Percentiles rank a stretch among this genome's conserved stretches.
phyloP scores from a whole-genome alignment of 2,113 vertebrate species.

The Podarcis cretensis region DNA sequence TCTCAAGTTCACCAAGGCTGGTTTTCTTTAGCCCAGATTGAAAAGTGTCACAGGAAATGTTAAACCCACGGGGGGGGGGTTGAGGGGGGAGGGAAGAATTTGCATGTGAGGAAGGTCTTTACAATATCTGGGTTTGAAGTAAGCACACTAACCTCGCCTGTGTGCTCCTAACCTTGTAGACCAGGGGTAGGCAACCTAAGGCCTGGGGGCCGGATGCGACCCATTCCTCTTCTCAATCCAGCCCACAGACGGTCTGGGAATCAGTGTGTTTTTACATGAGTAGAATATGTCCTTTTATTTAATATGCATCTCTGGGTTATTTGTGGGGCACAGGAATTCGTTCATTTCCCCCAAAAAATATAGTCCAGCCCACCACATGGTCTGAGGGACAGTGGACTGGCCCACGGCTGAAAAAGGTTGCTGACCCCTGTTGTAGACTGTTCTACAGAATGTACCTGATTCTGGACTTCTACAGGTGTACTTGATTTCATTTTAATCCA shows the following conservation, averaged over 20 bases:
- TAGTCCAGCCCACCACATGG: too few species aligned
- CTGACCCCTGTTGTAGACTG: slow-evolving; percentile 62
- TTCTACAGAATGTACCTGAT: neutral
- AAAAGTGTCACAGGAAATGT: neutral
- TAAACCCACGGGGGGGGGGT: neutral
- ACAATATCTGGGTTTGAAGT: slow-evolving; percentile 89
- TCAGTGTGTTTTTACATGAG: too few species aligned
- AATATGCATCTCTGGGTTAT: too few species aligned
- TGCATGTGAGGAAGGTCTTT: slow-evolving; percentile 73
- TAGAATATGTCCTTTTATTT: too few species aligned
- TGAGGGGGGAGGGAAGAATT: neutral
- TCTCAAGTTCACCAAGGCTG: neutral
- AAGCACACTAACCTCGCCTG: slow-evolving; percentile 89
- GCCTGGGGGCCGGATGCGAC: too few species aligned
- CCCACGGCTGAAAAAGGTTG: too few species aligned
- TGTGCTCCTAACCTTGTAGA: slow-evolving; percentile 93
- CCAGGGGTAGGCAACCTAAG: too few species aligned
- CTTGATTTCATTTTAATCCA: neutral
- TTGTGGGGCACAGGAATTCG: too few species aligned
- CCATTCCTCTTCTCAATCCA: too few species aligned
- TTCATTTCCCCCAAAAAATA: too few species aligned
- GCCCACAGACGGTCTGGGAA: too few species aligned
- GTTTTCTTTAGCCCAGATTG: neutral
- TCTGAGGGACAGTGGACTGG: too few species aligned
- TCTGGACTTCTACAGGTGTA: neutral